Evolutionary conservation across 2,888 invertebrate genomes (phyloP), one percentile per base, ranked within the genome.

Genomic region (Ctenicera cuprea): DNA sequence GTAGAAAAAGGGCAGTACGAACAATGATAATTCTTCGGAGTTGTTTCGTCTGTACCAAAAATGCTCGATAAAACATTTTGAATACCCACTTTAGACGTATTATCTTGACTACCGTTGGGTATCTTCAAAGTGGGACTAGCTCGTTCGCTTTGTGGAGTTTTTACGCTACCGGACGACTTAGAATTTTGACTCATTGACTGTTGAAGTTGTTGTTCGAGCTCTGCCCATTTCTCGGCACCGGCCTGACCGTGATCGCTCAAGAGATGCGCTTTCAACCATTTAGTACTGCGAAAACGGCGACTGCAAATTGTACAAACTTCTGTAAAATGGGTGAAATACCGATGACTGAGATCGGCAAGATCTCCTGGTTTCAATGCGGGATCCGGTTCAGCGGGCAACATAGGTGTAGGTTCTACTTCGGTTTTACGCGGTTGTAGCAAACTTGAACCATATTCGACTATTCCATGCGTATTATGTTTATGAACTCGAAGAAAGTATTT

Each of bases 401-500:
- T 80, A 71, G 74, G 76, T 73, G 84, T 87, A 87, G 63, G 88
- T 86, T 77, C 89, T 86, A 83, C 82, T 69, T 85, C 84, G 66
- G 82, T 80, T 78, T 84, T 83, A 64, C 77, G 89, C 84, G 77
- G 89, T 82, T 83, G 89, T 80, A 78, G 87, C 82, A 87, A 79
- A 64, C 86, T 86, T 9, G 85, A 81, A 14, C 94, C 94, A 70
- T 96, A 96, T 77, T 97, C 96, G 12, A 95, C 93, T 74, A 99
- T 97, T 16, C 98, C 98, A 86, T 99, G 99, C 37, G 97, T 97
- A 87, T 98, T 98, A 85, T 97, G 97, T 85, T 98, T 98, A 89
- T 99, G 99, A 20, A 98, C 98, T 77, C 97, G 93, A 73, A 99
- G 89, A 85, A 98, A 98, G 86, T 99, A 98, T 86, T 99, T 98